These are phyloP conservation scores for Colletes gigas DNA, from an alignment of 1,140 invertebrate genomes.

Conservation along the genomic window DNA sequence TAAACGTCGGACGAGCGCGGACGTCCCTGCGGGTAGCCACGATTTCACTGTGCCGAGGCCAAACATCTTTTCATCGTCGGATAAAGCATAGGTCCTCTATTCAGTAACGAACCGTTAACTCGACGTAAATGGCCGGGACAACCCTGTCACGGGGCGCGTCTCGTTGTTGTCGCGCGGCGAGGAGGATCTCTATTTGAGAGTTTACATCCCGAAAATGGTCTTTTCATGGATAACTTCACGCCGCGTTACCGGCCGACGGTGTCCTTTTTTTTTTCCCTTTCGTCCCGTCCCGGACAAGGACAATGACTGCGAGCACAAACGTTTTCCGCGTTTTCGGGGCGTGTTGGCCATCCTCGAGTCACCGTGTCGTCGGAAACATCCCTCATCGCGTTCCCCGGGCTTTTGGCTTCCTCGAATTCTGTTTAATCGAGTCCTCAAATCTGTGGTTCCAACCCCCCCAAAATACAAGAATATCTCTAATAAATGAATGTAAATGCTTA, in stretches of 20 bases:
- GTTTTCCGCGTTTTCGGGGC: conserved; percentile 7
- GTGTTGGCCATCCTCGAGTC: conserved; percentile 9
- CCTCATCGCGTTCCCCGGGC: background rate
- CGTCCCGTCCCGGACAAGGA: background rate
- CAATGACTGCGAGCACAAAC: conserved; percentile 9
- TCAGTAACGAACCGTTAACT: conserved; percentile 79
- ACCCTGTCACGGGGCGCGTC: conserved; percentile 48
- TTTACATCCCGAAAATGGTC: conserved; percentile 71
- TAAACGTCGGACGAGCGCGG: background rate
- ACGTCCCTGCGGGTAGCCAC: conserved; percentile 37
- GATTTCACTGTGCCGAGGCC: conserved; percentile 65
- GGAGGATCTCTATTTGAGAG: conserved; percentile 70
- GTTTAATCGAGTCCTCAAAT: background rate
- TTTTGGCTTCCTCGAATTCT: background rate
- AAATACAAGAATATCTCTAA: too few relatives aligned
- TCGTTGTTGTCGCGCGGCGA: conserved; percentile 52
- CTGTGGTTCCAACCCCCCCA: too few relatives aligned
- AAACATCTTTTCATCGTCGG: conserved; percentile 74
- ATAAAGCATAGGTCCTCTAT: conserved; percentile 68
- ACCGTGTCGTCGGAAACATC: background rate
- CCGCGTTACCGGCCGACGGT: conserved; percentile 59
- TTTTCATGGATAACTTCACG: conserved; percentile 77
- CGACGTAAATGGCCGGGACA: conserved; percentile 72
- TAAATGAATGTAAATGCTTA: too few relatives aligned
- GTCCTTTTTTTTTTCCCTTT: background rate